Percentiles rank a stretch among this genome's conserved stretches.
Conservation (phyloP, 2,888 invertebrate genomes). For the Drosophila limbata region DNA sequence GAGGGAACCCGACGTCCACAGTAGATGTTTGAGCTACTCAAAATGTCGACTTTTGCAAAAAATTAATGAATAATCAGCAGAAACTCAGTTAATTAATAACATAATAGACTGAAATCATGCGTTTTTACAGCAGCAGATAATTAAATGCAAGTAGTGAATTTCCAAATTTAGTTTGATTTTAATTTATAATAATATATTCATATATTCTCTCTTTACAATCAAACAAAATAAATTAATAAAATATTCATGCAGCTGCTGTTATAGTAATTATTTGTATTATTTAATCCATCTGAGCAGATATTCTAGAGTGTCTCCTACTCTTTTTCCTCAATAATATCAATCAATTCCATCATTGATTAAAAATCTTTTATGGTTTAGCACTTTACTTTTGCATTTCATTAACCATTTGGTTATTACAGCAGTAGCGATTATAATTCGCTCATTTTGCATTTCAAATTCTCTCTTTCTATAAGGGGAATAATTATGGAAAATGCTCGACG, state of each 20-base stretch:
- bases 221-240: neutral
- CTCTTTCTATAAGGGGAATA: conserved; percentile 2
- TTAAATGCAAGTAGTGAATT: neutral
- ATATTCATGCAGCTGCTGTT: neutral
- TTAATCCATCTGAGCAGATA: neutral
- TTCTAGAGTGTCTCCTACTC: too few relatives aligned
- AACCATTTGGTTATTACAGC: conserved; percentile 47
- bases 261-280: neutral
- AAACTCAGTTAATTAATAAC: too few relatives aligned
- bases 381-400: conserved; percentile 67
- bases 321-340: neutral
- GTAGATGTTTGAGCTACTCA: too few relatives aligned
- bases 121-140: too few relatives aligned
- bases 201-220: neutral
- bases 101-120: too few relatives aligned
- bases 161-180: neutral
- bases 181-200: neutral
- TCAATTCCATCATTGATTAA: conserved; percentile 23
- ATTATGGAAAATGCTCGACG: conserved; percentile 11
- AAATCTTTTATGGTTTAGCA: conserved; percentile 19
- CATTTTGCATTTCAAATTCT: conserved; percentile 21
- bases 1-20: too few relatives aligned
- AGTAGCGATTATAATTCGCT: conserved; percentile 3
- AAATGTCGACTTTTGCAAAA: too few relatives aligned
- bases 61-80: too few relatives aligned